Evolutionary conservation across 2,113 vertebrate genomes (phyloP).

Genomic region (Callaeas wilsoni): DNA sequence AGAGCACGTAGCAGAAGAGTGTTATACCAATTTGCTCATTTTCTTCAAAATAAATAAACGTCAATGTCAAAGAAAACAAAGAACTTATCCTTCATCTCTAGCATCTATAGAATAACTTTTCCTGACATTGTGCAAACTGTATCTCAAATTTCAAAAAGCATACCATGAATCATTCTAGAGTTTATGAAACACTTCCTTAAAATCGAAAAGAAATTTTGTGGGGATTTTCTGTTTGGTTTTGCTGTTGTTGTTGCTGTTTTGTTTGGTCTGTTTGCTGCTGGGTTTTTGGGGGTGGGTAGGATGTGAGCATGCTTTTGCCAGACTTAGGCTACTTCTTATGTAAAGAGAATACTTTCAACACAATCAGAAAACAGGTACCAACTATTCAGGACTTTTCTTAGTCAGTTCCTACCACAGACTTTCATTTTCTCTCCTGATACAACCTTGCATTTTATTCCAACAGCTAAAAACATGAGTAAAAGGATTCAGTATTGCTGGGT

Average conservation of each 20-base stretch:
- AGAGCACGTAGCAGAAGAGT: background rate
- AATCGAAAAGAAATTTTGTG: background rate
- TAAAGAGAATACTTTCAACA: background rate
- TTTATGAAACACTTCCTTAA: background rate
- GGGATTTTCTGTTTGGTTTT: background rate
- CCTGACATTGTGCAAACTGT: background rate
- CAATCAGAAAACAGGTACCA: background rate
- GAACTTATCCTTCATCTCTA: background rate
- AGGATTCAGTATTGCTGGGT: background rate
- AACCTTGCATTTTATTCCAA: background rate
- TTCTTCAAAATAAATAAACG: background rate
- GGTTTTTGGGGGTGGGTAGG: fast-evolving
- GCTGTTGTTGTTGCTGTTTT: background rate
- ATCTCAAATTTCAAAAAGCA: background rate
- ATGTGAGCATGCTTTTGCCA: fast-evolving
- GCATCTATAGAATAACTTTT: background rate
- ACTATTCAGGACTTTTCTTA: background rate
- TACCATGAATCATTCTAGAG: background rate
- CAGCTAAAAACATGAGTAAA: background rate
- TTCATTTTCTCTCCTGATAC: background rate
- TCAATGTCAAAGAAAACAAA: background rate
- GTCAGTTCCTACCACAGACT: background rate
- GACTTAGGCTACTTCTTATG: background rate
- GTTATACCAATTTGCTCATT: background rate
- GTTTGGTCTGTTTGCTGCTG: background rate